These are phyloP conservation scores for Oxyura jamaicensis DNA, from an alignment of 2,113 vertebrate genomes.

Conservation along the genomic window DNA sequence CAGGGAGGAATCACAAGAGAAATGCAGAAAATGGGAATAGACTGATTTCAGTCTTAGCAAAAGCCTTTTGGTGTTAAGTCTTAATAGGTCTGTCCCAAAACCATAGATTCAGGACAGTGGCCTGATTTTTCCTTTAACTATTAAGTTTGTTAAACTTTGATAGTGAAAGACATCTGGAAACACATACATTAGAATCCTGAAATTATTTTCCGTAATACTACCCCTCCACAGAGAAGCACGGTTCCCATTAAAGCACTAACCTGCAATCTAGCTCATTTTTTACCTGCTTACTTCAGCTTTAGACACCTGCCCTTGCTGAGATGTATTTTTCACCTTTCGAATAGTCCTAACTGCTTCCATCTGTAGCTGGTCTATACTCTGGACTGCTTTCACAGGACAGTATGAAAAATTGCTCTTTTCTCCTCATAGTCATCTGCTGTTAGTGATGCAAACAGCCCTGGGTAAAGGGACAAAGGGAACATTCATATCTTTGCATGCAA, in stretches of 20 bases:
- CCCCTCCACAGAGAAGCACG: neutral
- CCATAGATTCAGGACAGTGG: neutral
- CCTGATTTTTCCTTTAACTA: neutral
- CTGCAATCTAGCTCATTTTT: neutral
- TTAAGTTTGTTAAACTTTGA: neutral
- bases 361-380: neutral
- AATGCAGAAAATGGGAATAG: neutral
- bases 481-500: neutral
- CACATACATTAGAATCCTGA: neutral
- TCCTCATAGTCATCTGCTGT: neutral
- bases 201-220: neutral
- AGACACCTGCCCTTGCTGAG: slow-evolving; percentile 1
- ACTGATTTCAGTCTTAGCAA: neutral
- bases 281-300: neutral
- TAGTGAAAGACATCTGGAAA: neutral
- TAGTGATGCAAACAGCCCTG: neutral
- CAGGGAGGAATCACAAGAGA: neutral
- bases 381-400: neutral
- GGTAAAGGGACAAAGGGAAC: slow-evolving; percentile 15
- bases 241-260: neutral
- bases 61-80: neutral
- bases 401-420: slow-evolving; percentile 9
- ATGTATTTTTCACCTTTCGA: slow-evolving; percentile 1
- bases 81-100: neutral
- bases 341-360: neutral